A percentile compares a stretch with the other conserved stretches of the same genome.
Evolutionary conservation across 2,888 invertebrate genomes (phyloP).

Genomic region (Cantharis rufa): DNA sequence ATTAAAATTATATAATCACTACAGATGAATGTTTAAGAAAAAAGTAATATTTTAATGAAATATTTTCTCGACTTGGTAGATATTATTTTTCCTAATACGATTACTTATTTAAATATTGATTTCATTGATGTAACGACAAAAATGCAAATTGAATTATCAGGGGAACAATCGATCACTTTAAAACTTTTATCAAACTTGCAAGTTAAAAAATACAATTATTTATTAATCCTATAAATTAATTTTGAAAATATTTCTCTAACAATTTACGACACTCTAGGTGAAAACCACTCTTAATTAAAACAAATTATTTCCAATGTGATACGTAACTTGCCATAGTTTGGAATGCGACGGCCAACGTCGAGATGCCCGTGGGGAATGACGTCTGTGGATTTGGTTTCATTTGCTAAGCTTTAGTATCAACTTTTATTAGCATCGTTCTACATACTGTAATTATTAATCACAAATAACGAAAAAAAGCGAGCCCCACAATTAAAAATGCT

Average conservation of each 20-base stretch:
- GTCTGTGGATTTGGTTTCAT: slow-evolving; percentile 34
- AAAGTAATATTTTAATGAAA: neutral
- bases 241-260: slow-evolving; percentile 27
- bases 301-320: slow-evolving; percentile 32
- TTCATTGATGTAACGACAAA: neutral
- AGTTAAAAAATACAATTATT: neutral
- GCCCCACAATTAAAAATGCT: neutral
- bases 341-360: slow-evolving; percentile 31
- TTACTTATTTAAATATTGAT: neutral
- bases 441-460: slow-evolving; percentile 28
- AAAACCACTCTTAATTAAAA: slow-evolving; percentile 32
- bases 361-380: slow-evolving; percentile 30
- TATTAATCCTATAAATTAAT: slow-evolving; percentile 22
- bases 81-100: neutral
- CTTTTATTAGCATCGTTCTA: slow-evolving; percentile 30
- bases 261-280: slow-evolving; percentile 32
- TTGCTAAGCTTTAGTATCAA: slow-evolving; percentile 29
- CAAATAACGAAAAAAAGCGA: slow-evolving; percentile 7
- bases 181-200: neutral
- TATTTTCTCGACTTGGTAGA: neutral
- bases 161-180: neutral
- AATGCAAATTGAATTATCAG: neutral
- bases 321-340: slow-evolving; percentile 30
- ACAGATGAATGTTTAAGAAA: neutral
- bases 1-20: neutral